Conservation (phyloP, 2,113 vertebrate species). For the Tragelaphus imberbis region DNA sequence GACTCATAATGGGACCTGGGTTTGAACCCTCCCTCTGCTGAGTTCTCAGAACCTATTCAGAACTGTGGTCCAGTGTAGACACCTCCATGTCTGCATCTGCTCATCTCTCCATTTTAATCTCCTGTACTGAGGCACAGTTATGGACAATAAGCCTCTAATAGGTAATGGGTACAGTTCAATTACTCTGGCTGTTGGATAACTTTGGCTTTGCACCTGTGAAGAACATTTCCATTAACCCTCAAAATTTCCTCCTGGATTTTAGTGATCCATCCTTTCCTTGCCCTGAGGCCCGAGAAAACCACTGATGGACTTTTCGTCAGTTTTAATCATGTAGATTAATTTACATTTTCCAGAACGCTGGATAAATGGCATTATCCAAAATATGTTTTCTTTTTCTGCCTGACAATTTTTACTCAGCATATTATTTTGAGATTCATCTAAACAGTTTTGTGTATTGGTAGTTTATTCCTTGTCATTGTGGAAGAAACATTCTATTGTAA, state of each 20-base stretch:
- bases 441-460: not conserved
- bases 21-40: not conserved
- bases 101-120: not conserved
- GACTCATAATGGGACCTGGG: not conserved
- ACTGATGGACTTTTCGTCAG: not conserved
- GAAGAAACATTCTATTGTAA: not conserved
- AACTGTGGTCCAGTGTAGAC: not conserved
- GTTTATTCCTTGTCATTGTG: not conserved
- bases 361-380: not conserved
- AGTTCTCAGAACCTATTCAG: not conserved
- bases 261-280: not conserved
- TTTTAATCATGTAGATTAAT: not conserved
- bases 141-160: not conserved
- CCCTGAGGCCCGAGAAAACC: not conserved
- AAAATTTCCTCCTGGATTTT: not conserved
- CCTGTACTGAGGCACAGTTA: not conserved
- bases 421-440: not conserved
- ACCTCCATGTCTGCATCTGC: not conserved
- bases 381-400: not conserved
- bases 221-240: not conserved
- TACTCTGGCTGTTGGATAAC: not conserved
- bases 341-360: not conserved
- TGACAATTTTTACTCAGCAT: not conserved
- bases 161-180: not conserved
- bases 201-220: not conserved